A percentile compares a stretch with the other conserved stretches of the same genome.
phyloP scores from a whole-genome alignment of 2,888 invertebrate genomes.

The Lysandra bellargus region DNA sequence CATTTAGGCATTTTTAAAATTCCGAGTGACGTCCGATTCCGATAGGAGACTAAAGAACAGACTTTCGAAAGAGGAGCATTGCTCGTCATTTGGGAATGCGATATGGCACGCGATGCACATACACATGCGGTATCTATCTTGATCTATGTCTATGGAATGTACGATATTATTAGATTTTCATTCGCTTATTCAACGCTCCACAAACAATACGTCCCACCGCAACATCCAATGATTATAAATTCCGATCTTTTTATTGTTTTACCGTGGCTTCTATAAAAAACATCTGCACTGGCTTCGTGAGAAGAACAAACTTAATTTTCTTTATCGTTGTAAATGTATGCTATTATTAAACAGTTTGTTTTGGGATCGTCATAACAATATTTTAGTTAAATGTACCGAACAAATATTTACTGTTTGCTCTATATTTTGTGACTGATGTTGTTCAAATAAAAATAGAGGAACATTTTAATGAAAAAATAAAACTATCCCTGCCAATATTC shows the following conservation, averaged over 20 bases:
- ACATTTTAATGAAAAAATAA: background rate
- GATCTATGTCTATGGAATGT: slow-evolving; percentile 13
- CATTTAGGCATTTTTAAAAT: too few relatives aligned
- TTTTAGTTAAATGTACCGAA: background rate
- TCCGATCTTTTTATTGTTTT: slow-evolving; percentile 12
- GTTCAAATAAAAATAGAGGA: background rate
- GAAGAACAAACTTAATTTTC: background rate
- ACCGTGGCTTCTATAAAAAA: background rate
- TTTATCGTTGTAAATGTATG: background rate
- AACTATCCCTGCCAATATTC: too few relatives aligned
- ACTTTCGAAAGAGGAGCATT: too few relatives aligned
- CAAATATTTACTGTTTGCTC: background rate
- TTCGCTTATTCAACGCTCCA: slow-evolving; percentile 23
- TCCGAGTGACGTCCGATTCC: too few relatives aligned
- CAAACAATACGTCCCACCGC: slow-evolving; percentile 12
- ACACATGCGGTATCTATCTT: too few relatives aligned
- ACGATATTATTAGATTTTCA: slow-evolving; percentile 29
- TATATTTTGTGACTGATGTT: background rate
- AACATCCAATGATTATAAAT: slow-evolving; percentile 13
- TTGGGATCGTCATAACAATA: background rate
- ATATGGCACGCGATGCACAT: too few relatives aligned
- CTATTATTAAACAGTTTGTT: background rate
- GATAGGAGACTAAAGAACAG: too few relatives aligned
- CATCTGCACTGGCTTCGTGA: background rate
- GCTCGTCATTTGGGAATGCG: too few relatives aligned